Evolutionary conservation across 1,140 invertebrate species (phyloP), one percentile per base, ranked within the genome.

Genomic region (Rhyacophila brunnea): DNA sequence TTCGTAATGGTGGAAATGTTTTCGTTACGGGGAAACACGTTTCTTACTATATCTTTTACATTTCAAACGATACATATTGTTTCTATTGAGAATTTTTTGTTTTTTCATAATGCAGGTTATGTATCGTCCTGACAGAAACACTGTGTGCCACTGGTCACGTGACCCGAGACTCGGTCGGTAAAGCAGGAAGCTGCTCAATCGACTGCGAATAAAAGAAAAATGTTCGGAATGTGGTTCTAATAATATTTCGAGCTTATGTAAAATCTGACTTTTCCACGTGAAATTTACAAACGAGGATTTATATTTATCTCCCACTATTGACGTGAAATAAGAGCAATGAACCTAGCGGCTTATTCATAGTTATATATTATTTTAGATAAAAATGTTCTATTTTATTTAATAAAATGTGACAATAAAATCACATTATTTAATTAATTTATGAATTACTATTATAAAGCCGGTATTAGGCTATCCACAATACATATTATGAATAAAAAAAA

Each of bases 31-130:
- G 28, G 44, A 38, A 40, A n/a, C 18, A 28, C 55, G 55, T 36
- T 35, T 58, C 47, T 36, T 50, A 14, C 46, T 35, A 19, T 34
- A 49, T 44, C 44, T 45, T 18, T 35, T 36, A 20, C 48, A 36
- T 50, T 47, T 43, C 17, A 34, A 49, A 47, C 55, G 34, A 43
- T 20, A 44, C 36, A 32, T 38, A 47, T 50, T 50, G 55, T 36
- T 44, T 58, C 49, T 44, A 28, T 47, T 46, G 20, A 43, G 46
- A 32, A 58, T 49, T 43, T 58, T 35, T 19, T 44, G 55, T 20
- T 58, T 58, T 58, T 50, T 40, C 55, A 58, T 58, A 35, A 36
- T 45, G 36, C 46, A 58, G 55, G 55, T 58, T 58, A 58, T 43
- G 55, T 43, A 48, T 40, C 46, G 55, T 45, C 46, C 42, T 58